These are phyloP conservation scores for Carlito syrichta DNA, from an alignment of 2,113 vertebrate genomes.

Conservation along the genomic window DNA sequence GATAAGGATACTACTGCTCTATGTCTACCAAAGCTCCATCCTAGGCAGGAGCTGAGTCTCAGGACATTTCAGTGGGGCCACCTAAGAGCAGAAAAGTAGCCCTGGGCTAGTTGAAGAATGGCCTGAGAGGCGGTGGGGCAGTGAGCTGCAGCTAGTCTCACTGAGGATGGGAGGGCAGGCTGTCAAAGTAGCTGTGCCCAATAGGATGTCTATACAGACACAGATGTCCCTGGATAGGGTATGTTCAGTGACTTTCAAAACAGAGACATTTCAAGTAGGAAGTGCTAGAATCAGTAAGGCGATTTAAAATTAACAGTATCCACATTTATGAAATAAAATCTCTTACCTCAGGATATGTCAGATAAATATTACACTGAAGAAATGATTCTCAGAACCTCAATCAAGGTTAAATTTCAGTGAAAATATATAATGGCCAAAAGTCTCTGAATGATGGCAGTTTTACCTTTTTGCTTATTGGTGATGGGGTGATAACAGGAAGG, in stretches of 20 bases:
- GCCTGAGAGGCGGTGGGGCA: background rate
- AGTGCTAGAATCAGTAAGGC: background rate
- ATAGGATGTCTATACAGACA: background rate
- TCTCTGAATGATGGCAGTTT: background rate
- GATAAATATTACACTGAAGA: background rate
- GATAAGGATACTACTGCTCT: accelerated
- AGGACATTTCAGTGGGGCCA: background rate
- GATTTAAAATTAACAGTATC: background rate
- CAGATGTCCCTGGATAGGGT: background rate
- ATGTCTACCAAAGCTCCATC: background rate
- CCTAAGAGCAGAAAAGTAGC: background rate
- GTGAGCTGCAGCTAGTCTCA: background rate
- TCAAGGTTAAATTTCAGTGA: background rate
- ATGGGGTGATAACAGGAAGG: background rate
- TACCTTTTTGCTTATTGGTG: background rate
- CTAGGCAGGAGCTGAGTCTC: background rate
- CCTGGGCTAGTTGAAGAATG: background rate
- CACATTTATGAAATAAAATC: background rate
- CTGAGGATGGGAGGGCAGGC: background rate
- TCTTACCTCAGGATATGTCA: background rate
- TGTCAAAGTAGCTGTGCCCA: background rate
- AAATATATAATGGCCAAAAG: background rate
- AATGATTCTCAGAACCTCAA: background rate
- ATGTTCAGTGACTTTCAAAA: background rate
- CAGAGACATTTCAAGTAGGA: background rate